Evolutionary conservation across 2,888 invertebrate genomes (phyloP), one percentile per base, ranked within the genome.

Genomic region (Tetropium fuscum): DNA sequence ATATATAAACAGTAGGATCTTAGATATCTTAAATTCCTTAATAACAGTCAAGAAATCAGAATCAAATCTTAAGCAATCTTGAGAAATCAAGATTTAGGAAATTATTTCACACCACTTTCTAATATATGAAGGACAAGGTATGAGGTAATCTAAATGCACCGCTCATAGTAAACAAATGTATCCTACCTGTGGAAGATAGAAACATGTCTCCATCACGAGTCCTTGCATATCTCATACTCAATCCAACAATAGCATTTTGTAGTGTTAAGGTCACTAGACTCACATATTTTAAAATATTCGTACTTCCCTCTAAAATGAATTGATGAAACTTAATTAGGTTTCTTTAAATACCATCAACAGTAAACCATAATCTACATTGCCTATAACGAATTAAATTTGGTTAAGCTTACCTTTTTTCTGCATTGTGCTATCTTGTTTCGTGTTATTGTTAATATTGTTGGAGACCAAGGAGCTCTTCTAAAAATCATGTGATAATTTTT

Each of bases 231-330:
- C 97, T 88, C 97, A 98, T 98, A 80, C 97, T 95, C 44, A 99
- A 87, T 6, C 97, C 97, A 66, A 98, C 87, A 40, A 93, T 84
- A 5, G 98, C 97, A 93, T 99, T 99, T 86, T 99, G 99, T 43
- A 98, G 82, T 0, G 98, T 97, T 66, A 99, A 84, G 34, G 95
- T 91, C 32, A 96, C 85, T 74, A 98, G 86, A 80, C 97, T 98
- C 16, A 95, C 84, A 83, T 97, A 97, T 83, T 98, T 99, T 60
- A 94, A 72, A 44, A 74, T 51, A 22, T 60, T 69, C 34, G 66
- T 64, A 36, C 55, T 49, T 51, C 70, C 67, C 4, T 54, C 72
- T 74, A 36, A 22, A 13, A 15, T 3, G 2, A 27, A 44, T 13
- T 7, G 2, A 11, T 36, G 3, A 15, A n/a, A n/a, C n/a, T n/a